Evolutionary conservation across 92 coral and sea anemone species (phyloP).

Genomic region (Siderastrea siderea): DNA sequence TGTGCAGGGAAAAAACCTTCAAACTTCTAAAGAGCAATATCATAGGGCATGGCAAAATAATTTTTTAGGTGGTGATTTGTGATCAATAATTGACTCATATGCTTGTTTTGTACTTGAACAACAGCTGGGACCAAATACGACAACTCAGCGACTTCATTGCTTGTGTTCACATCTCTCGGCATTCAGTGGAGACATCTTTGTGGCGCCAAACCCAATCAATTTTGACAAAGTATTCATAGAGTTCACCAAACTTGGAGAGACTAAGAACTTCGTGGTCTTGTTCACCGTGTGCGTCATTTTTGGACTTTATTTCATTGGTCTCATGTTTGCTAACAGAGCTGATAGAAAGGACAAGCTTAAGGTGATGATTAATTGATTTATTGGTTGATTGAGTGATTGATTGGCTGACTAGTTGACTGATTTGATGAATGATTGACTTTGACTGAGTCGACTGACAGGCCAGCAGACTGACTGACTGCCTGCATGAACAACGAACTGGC

Average conservation of each 20-base stretch:
- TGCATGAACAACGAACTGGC: too few relatives aligned
- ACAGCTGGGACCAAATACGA: conserved; percentile 14
- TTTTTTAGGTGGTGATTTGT: too few relatives aligned
- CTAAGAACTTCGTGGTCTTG: conserved; percentile 83
- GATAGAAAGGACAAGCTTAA: conserved; percentile 75
- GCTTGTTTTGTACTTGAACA: neutral
- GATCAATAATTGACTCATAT: neutral
- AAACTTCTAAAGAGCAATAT: too few relatives aligned
- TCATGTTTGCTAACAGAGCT: conserved; percentile 74
- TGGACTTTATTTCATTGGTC: conserved; percentile 75
- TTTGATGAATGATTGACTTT: too few relatives aligned
- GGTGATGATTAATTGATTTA: conserved; percentile 18
- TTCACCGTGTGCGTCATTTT: conserved; percentile 63
- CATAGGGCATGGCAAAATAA: too few relatives aligned
- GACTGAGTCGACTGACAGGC: too few relatives aligned
- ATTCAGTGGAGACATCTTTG: conserved; percentile 61
- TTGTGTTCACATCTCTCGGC: conserved; percentile 35
- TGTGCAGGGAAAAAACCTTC: too few relatives aligned
- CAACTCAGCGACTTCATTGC: conserved; percentile 8
- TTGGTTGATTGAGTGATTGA: neutral
- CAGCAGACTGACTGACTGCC: too few relatives aligned
- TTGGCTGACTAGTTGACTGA: neutral
- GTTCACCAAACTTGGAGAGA: conserved; percentile 70
- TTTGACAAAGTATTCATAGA: conserved; percentile 16
- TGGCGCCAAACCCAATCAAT: conserved; percentile 35